Evolutionary conservation across 2,797 vertebrate species (phyloP).

Genomic region (Anas bahamensis): DNA sequence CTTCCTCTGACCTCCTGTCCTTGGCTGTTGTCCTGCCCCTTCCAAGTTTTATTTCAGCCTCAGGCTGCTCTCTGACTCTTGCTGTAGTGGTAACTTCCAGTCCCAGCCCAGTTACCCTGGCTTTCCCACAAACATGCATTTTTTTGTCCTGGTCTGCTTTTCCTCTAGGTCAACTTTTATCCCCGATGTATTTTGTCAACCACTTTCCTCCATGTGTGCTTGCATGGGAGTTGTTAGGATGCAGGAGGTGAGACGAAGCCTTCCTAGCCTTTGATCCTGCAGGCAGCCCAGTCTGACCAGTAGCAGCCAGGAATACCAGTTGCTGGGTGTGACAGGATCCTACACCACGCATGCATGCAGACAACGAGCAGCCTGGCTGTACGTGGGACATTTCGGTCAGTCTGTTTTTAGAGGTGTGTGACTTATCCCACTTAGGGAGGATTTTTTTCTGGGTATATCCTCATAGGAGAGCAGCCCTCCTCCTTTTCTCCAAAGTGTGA

Average conservation of each 20-base stretch:
- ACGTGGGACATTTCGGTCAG: not conserved
- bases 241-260: not conserved
- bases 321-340: not conserved
- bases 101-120: not conserved
- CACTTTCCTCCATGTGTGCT: accelerated
- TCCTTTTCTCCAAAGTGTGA: not conserved
- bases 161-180: not conserved
- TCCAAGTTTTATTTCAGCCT: not conserved
- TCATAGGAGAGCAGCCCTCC: not conserved
- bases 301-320: not conserved
- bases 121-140: not conserved
- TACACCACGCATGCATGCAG: not conserved
- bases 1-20: not conserved
- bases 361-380: not conserved
- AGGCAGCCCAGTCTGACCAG: not conserved
- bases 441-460: not conserved
- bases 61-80: not conserved
- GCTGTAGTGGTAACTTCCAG: not conserved
- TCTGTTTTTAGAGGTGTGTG: not conserved
- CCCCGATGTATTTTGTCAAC: not conserved
- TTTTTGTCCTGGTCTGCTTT: not conserved
- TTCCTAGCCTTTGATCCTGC: not conserved
- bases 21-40: not conserved
- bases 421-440: not conserved
- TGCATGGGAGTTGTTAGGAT: not conserved